A percentile compares a stretch with the other conserved stretches of the same genome.
phyloP scores from a whole-genome alignment of 2,113 vertebrate species.

The Syrrhaptes paradoxus region DNA sequence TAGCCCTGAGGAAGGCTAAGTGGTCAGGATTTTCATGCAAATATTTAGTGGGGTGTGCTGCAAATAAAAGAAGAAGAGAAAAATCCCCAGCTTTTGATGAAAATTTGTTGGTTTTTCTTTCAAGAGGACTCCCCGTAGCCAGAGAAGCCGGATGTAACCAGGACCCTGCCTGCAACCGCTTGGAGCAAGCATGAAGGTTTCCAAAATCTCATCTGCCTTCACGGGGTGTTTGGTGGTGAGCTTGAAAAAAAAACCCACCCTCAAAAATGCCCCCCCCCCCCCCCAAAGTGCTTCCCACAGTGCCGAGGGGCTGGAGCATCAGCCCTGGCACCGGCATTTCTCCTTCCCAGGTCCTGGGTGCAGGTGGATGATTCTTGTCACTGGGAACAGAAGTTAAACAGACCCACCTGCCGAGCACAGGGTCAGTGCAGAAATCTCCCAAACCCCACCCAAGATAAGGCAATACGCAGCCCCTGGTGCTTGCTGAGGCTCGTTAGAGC shows the following conservation, averaged over 20 bases:
- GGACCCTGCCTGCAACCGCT: neutral
- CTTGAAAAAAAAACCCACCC: neutral
- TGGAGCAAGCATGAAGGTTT: fast-evolving
- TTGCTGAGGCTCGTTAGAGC: neutral
- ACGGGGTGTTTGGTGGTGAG: fast-evolving
- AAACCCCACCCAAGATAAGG: neutral
- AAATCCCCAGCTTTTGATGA: neutral
- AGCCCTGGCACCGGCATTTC: neutral
- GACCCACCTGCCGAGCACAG: neutral
- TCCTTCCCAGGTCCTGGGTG: fast-evolving
- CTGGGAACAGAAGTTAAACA: neutral
- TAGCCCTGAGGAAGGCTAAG: neutral
- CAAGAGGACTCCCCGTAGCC: neutral
- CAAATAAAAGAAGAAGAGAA: neutral
- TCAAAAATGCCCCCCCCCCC: too few species aligned
- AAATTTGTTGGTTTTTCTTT: neutral
- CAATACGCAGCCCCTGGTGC: too few species aligned
- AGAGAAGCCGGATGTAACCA: neutral
- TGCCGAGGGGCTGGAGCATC: neutral
- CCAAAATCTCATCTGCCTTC: fast-evolving
- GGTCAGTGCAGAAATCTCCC: neutral
- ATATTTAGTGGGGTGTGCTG: fast-evolving
- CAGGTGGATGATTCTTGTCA: neutral
- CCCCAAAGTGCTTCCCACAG: fast-evolving
- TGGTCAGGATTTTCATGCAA: neutral